Conservation (phyloP, 2,797 vertebrate species). For the Sardinella longiceps region DNA sequence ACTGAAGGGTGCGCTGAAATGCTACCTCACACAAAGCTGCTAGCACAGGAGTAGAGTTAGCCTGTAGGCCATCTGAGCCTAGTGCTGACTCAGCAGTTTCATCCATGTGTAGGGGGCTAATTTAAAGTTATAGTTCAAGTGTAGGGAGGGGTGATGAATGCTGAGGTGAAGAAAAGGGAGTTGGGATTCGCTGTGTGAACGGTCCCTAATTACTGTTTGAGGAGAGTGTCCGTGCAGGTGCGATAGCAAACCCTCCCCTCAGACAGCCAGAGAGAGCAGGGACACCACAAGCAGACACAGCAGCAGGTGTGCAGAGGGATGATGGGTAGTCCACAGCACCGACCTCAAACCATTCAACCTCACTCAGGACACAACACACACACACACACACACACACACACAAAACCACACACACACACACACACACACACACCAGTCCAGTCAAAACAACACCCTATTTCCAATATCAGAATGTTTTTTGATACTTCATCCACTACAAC, state of each 20-base stretch:
- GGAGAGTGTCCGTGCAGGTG: background rate
- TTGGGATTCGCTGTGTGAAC: background rate
- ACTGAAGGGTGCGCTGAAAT: too few relatives aligned
- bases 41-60: too few relatives aligned
- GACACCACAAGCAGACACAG: background rate
- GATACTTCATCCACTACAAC: too few relatives aligned
- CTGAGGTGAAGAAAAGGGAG: background rate
- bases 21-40: background rate
- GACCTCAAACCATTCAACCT: background rate
- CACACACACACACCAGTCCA: too few relatives aligned
- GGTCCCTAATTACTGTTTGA: background rate
- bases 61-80: too few relatives aligned
- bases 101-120: background rate
- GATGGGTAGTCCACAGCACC: background rate
- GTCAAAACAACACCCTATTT: too few relatives aligned
- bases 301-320: background rate
- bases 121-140: background rate
- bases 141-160: background rate
- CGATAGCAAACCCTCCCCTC: background rate
- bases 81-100: too few relatives aligned
- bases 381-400: too few relatives aligned
- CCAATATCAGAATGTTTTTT: too few relatives aligned
- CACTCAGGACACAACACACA: background rate
- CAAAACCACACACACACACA: background rate
- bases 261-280: background rate